Evolutionary conservation across 1,140 invertebrate genomes (phyloP).

Genomic region (Apis florea): DNA sequence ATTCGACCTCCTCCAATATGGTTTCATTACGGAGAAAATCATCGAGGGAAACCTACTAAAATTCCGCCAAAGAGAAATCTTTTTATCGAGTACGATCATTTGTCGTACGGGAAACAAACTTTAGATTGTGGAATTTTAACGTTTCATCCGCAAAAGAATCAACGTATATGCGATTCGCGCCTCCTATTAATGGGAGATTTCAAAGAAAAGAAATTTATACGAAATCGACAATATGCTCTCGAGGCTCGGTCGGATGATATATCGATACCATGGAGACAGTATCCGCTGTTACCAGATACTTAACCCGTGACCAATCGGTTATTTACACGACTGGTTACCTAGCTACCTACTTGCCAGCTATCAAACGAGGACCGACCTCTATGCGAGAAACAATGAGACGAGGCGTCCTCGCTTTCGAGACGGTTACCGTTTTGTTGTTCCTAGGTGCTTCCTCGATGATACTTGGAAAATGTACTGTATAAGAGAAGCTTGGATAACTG

Average conservation of each 20-base stretch:
- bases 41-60: not conserved
- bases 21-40: conserved; percentile 10
- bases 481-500: not conserved
- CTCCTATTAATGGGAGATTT: conserved; percentile 1
- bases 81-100: not conserved
- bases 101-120: not conserved
- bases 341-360: conserved; percentile 22
- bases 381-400: conserved; percentile 47
- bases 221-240: conserved; percentile 3
- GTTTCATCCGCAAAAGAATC: not conserved
- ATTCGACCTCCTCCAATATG: not conserved
- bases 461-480: not conserved
- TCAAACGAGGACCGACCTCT: conserved; percentile 42
- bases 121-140: not conserved
- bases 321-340: conserved; percentile 38
- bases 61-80: conserved; percentile 16
- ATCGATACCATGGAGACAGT: conserved; percentile 63
- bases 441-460: not conserved
- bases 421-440: conserved; percentile 8
- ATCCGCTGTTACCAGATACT: conserved; percentile 38
- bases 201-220: not conserved
- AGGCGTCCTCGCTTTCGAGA: conserved; percentile 21
- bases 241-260: conserved; percentile 53
- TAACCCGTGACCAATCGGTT: conserved; percentile 50
- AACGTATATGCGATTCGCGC: not conserved